Percentiles rank a stretch among this genome's conserved stretches.
Evolutionary conservation across 2,888 invertebrate species (phyloP).

Genomic region (Sinhomidia bicolor): DNA sequence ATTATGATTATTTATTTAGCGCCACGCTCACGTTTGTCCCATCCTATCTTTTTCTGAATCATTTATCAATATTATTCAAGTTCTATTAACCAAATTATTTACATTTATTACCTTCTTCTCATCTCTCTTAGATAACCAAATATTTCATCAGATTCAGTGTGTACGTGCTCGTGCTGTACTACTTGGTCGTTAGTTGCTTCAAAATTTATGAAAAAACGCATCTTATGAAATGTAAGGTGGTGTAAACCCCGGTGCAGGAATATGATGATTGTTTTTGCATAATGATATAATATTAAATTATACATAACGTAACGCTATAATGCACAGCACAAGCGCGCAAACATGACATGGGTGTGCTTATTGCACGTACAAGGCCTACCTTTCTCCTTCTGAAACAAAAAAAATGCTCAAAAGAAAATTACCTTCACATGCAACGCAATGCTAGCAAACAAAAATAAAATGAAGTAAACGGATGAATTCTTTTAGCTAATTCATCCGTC

Average conservation of each 20-base stretch:
- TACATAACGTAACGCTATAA: background rate
- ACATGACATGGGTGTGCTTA: slow-evolving; percentile 37
- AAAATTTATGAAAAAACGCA: background rate
- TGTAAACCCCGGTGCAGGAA: slow-evolving; percentile 8
- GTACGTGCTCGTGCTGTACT: slow-evolving; percentile 3
- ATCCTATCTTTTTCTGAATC: background rate
- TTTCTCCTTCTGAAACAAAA: slow-evolving; percentile 27
- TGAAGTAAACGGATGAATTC: slow-evolving; percentile 38
- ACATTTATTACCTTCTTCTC: background rate
- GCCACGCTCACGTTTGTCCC: background rate
- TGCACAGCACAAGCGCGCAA: background rate
- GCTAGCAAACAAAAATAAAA: slow-evolving; percentile 28
- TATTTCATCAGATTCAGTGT: background rate
- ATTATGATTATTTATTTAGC: too few relatives aligned
- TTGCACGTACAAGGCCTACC: background rate
- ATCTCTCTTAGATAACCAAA: background rate
- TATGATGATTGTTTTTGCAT: slow-evolving; percentile 9
- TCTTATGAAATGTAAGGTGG: background rate
- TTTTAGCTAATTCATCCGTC: slow-evolving; percentile 35
- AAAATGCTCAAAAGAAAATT: background rate
- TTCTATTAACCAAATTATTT: slow-evolving; percentile 25
- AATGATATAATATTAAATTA: background rate
- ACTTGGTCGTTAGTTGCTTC: background rate
- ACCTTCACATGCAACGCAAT: background rate
- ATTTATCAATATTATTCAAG: slow-evolving; percentile 48